phyloP scores from a whole-genome alignment of 2,888 invertebrate genomes.

The Diaphora mendica region DNA sequence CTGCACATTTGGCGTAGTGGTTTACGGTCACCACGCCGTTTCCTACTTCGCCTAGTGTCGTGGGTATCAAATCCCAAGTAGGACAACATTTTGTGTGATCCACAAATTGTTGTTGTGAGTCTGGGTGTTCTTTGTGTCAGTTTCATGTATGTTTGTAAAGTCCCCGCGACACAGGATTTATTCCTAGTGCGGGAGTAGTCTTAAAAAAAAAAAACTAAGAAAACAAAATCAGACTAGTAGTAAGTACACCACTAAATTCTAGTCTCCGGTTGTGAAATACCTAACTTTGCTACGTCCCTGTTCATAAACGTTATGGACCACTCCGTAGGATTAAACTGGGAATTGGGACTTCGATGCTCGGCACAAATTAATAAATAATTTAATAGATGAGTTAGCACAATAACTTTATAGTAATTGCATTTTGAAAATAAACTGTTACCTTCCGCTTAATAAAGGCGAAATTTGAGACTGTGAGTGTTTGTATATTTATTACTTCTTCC shows the following conservation, averaged over 20 bases:
- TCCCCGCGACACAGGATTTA: no score
- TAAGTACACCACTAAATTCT: background rate
- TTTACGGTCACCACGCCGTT: no score
- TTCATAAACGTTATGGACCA: constrained; percentile 6
- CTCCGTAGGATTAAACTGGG: constrained; percentile 22
- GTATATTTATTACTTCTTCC: no score
- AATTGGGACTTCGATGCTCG: constrained; percentile 19
- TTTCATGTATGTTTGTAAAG: no score
- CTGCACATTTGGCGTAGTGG: no score
- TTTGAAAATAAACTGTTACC: background rate
- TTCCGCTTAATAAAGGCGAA: background rate
- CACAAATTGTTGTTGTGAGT: no score
- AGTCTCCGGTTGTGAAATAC: background rate
- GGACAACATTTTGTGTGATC: no score
- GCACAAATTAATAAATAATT: constrained; percentile 16
- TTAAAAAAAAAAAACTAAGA: no score
- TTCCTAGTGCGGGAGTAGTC: no score
- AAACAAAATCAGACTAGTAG: background rate
- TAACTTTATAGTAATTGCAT: background rate
- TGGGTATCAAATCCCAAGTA: no score
- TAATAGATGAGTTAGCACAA: background rate
- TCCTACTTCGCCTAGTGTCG: no score
- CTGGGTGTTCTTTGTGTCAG: no score
- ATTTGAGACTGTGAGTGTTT: background rate
- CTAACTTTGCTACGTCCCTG: background rate